These are phyloP conservation scores for Procambarus virginalis DNA, from an alignment of 1,140 invertebrate species.

Conservation along the genomic window DNA sequence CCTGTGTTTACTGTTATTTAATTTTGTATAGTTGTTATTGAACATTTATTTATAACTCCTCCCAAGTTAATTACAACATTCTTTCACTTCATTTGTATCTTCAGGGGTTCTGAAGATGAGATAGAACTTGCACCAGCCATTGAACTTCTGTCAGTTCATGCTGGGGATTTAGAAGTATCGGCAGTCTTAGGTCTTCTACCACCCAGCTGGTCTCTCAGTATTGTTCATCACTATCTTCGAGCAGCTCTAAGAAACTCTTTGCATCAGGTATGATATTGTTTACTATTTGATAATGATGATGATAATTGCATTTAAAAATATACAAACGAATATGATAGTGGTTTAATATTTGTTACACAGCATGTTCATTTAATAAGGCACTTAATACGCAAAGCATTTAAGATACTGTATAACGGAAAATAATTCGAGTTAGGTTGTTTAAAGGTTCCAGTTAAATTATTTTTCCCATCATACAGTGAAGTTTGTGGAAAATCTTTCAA, in stretches of 20 bases:
- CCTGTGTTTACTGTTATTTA: no score
- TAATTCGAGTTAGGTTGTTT: no score
- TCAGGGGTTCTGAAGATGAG: constrained; percentile 70
- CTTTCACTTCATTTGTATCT: background rate
- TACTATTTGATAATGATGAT: no score
- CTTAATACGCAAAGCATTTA: no score
- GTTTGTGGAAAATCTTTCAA: no score
- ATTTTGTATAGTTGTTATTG: no score
- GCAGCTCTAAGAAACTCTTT: constrained; percentile 74
- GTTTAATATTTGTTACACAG: no score
- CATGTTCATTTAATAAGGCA: no score
- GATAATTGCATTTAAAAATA: no score
- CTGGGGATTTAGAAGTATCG: constrained; percentile 75
- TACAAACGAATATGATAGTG: no score
- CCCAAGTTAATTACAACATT: background rate
- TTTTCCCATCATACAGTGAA: background rate
- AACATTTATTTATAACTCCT: no score
- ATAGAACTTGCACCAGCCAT: constrained; percentile 74
- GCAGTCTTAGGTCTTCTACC: constrained; percentile 76
- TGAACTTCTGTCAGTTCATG: constrained; percentile 75
- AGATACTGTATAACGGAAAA: no score
- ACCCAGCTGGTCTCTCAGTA: constrained; percentile 75
- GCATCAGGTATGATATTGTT: constrained; percentile 70
- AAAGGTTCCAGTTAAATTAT: background rate
- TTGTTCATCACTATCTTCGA: constrained; percentile 75